Percentiles rank a stretch among this genome's conserved stretches.
Evolutionary conservation across 2,888 invertebrate species (phyloP).

Genomic region (Horisme vitalbata): DNA sequence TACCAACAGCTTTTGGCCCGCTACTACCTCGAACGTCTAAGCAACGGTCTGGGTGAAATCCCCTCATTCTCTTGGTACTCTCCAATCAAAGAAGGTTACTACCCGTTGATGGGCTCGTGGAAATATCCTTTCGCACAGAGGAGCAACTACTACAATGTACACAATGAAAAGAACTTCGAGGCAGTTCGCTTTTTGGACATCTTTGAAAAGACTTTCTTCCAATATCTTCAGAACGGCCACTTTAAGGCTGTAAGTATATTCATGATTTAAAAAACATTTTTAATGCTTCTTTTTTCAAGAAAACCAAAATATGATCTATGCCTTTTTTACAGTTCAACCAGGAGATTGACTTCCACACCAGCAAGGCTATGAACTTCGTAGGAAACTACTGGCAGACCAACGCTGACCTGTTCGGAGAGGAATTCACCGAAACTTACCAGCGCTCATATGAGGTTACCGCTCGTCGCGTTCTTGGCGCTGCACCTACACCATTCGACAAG

Average conservation of each 20-base stretch:
- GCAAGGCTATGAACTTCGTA: constrained; percentile 78
- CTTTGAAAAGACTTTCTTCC: constrained; percentile 81
- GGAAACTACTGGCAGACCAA: constrained; percentile 83
- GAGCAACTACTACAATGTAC: constrained; percentile 83
- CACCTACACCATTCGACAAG: constrained; percentile 51
- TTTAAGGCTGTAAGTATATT: constrained; percentile 79
- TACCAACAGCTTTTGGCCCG: constrained; percentile 87
- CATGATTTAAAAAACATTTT: background rate
- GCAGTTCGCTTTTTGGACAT: constrained; percentile 80
- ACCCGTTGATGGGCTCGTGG: constrained; percentile 44
- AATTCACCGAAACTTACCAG: constrained; percentile 53
- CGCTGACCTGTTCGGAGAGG: constrained; percentile 66
- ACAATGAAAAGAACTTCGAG: constrained; percentile 73
- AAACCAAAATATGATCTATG: background rate
- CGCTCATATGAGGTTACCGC: constrained; percentile 84
- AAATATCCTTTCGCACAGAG: constrained; percentile 81
- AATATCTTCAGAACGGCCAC: constrained; percentile 78
- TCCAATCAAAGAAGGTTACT: constrained; percentile 71
- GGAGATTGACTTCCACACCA: constrained; percentile 54
- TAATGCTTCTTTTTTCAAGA: background rate
- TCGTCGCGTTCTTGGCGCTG: constrained; percentile 66
- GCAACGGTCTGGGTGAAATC: constrained; percentile 84
- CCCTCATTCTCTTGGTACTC: constrained; percentile 85
- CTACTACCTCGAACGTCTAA: constrained; percentile 87
- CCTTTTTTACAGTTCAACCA: constrained; percentile 55